These are phyloP conservation scores for Lutjanus campechanus DNA, from an alignment of 2,797 vertebrate species.

Conservation along the genomic window DNA sequence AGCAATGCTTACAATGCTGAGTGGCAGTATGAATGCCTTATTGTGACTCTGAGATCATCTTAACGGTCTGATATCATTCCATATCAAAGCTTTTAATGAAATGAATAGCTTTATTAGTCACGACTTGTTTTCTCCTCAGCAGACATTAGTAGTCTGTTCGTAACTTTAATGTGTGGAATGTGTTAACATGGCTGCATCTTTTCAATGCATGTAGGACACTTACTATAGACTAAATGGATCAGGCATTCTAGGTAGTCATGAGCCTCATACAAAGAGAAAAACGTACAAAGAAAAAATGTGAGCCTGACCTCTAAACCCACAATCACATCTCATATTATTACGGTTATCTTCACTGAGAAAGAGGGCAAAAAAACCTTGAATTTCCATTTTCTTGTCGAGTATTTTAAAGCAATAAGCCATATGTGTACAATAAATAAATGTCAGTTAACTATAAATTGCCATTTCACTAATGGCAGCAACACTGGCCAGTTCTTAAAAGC, in stretches of 20 bases:
- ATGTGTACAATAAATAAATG: not conserved
- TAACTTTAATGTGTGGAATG: not conserved
- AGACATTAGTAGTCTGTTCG: not conserved
- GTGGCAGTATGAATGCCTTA: slow-evolving; percentile 1
- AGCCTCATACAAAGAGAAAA: not conserved
- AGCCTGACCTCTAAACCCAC: not conserved
- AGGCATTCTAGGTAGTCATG: not conserved
- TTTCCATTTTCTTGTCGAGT: not conserved
- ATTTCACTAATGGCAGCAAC: not conserved
- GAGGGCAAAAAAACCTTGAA: not conserved
- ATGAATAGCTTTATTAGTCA: not conserved
- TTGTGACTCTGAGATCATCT: not conserved
- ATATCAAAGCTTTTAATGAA: slow-evolving; percentile 15
- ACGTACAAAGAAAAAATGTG: not conserved
- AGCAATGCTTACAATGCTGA: not conserved
- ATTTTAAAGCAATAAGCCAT: not conserved
- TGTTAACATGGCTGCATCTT: not conserved
- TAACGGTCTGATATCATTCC: not conserved
- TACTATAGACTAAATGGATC: not conserved
- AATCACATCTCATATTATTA: not conserved
- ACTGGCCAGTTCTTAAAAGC: not conserved
- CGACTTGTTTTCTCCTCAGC: not conserved
- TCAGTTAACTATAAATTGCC: not conserved
- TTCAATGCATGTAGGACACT: not conserved
- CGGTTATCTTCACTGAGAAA: not conserved